Evolutionary conservation across 2,888 invertebrate genomes (phyloP).

Genomic region (Anthoptus insignis): DNA sequence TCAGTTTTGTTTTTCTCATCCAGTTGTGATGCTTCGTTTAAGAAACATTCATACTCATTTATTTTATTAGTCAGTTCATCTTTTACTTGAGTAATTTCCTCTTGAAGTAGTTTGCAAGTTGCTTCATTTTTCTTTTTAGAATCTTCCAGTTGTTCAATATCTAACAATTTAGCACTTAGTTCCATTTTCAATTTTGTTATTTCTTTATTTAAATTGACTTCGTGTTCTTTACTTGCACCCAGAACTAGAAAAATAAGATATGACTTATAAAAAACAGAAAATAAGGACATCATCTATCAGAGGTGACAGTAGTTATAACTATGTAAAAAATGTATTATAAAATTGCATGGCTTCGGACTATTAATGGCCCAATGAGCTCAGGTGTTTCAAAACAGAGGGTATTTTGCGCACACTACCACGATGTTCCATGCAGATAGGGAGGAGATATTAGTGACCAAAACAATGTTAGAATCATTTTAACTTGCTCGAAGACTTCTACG

Average conservation of each 20-base stretch:
- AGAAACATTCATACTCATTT: constrained; percentile 79
- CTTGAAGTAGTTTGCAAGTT: constrained; percentile 69
- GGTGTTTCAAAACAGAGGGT: no score
- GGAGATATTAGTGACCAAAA: no score
- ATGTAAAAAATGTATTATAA: no score
- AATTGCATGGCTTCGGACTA: no score
- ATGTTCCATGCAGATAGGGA: no score
- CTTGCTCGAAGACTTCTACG: no score
- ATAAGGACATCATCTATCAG: no score
- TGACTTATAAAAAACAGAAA: no score
- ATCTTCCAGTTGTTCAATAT: constrained; percentile 83
- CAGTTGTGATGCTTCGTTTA: constrained; percentile 75
- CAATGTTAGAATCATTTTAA: no score
- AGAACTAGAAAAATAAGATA: constrained; percentile 69
- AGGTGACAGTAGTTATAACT: no score
- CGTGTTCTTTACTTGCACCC: constrained; percentile 80
- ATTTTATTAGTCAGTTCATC: constrained; percentile 74
- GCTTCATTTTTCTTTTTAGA: constrained; percentile 73
- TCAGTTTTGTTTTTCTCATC: constrained; percentile 77
- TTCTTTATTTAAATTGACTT: constrained; percentile 81
- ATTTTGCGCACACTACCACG: no score
- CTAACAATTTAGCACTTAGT: constrained; percentile 84
- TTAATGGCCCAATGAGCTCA: no score
- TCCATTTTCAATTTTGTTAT: constrained; percentile 84
- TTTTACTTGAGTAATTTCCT: constrained; percentile 71